Conservation (phyloP, 1,140 invertebrate species). For the Tetragonula clypearis region DNA sequence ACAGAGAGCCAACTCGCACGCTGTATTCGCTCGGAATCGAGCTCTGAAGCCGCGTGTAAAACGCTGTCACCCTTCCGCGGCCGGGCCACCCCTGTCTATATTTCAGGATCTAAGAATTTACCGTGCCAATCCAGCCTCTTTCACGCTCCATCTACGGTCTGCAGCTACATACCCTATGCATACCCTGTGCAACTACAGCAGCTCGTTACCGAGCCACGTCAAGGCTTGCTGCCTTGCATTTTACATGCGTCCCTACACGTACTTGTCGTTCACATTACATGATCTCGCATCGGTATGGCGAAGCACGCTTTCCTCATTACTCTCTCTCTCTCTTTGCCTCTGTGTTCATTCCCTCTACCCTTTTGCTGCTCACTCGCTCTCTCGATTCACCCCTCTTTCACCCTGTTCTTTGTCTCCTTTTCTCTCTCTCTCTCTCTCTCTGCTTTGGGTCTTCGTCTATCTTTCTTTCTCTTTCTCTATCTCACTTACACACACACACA, state of each 20-base stretch:
- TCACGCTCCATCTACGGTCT: conserved; percentile 49
- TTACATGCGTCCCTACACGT: conserved; percentile 68
- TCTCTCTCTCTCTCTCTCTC: background rate
- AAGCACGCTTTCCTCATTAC: conserved; percentile 64
- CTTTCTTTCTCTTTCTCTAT: background rate
- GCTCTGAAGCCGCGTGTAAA: background rate
- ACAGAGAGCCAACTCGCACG: too few relatives aligned
- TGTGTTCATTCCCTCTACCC: background rate
- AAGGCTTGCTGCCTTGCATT: conserved; percentile 66
- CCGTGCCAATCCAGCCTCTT: conserved; percentile 59
- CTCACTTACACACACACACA: background rate
- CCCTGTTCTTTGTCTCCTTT: conserved; percentile 10
- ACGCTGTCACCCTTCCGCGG: background rate
- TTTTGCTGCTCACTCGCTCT: background rate
- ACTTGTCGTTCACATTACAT: conserved; percentile 66
- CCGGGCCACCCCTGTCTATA: background rate
- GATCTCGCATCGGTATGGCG: conserved; percentile 66
- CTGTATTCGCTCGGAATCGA: too few relatives aligned
- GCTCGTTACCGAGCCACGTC: conserved; percentile 64
- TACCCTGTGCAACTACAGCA: conserved; percentile 60
- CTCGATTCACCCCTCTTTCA: conserved; percentile 20
- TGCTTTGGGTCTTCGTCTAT: background rate
- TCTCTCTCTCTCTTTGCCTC: conserved; percentile 32
- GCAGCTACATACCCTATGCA: conserved; percentile 53
- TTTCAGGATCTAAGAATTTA: conserved; percentile 58